These are phyloP conservation scores for Solen grandis DNA, from an alignment of 1,140 invertebrate genomes.

Conservation along the genomic window DNA sequence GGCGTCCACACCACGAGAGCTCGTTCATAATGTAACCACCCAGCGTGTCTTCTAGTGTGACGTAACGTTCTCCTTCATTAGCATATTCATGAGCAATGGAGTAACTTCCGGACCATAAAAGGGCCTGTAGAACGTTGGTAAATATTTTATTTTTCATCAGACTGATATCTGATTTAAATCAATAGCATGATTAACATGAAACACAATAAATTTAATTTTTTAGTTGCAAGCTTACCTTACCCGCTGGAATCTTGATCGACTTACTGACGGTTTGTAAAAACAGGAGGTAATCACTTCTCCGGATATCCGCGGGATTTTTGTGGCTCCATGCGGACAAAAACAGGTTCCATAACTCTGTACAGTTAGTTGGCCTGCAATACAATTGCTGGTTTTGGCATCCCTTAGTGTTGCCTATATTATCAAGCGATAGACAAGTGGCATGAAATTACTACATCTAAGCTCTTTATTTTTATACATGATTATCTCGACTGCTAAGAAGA, in stretches of 20 bases:
- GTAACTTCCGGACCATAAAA: conserved; percentile 63
- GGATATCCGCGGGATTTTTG: background rate
- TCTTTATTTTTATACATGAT: too few relatives aligned
- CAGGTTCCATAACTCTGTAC: background rate
- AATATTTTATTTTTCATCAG: background rate
- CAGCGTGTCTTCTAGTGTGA: conserved; percentile 65
- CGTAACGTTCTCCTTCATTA: conserved; percentile 47
- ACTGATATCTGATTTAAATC: background rate
- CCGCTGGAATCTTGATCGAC: background rate
- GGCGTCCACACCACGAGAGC: conserved; percentile 60
- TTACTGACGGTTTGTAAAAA: background rate
- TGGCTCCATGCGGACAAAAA: background rate
- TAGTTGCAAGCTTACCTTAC: background rate
- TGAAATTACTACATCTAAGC: too few relatives aligned
- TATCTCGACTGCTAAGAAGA: too few relatives aligned
- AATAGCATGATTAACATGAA: background rate
- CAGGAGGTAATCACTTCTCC: background rate
- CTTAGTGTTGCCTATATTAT: too few relatives aligned
- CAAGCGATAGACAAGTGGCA: too few relatives aligned
- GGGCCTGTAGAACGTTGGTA: conserved; percentile 31
- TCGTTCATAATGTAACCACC: conserved; percentile 63
- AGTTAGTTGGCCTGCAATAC: background rate
- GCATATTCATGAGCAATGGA: conserved; percentile 61
- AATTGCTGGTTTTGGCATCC: too few relatives aligned
- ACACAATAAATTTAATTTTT: background rate